Conservation (phyloP, 2,113 vertebrate species). For the Paradoxurus hermaphroditus region DNA sequence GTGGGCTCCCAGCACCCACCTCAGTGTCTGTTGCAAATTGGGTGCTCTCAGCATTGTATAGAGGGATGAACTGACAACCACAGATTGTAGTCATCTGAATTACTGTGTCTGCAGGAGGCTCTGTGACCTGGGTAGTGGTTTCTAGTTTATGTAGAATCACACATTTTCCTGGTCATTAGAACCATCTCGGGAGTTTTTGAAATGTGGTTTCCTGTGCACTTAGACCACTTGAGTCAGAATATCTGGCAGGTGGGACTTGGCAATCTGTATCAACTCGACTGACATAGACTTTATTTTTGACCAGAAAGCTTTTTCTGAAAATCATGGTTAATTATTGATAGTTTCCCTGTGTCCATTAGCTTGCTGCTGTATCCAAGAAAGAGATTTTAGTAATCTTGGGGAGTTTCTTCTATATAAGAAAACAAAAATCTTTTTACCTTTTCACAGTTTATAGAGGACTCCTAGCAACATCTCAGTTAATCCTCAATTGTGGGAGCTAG, state of each 20-base stretch:
- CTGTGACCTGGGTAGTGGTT: neutral
- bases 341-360: neutral
- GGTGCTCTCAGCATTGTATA: neutral
- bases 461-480: neutral
- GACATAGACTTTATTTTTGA: neutral
- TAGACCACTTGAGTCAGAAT: neutral
- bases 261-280: neutral
- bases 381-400: neutral
- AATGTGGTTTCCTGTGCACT: neutral
- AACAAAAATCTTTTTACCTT: neutral
- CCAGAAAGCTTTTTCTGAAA: neutral
- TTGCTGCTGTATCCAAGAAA: neutral
- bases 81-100: neutral
- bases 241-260: neutral
- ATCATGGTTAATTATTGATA: neutral
- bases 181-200: neutral
- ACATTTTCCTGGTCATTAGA: neutral
- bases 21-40: neutral
- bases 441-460: neutral
- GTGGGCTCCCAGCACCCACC: neutral
- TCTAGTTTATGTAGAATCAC: neutral
- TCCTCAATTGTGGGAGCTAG: constrained; percentile 1
- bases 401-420: neutral
- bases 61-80: neutral
- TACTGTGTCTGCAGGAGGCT: neutral